Evolutionary conservation across 2,113 vertebrate species (phyloP).

Genomic region (Alexandromys fortis): DNA sequence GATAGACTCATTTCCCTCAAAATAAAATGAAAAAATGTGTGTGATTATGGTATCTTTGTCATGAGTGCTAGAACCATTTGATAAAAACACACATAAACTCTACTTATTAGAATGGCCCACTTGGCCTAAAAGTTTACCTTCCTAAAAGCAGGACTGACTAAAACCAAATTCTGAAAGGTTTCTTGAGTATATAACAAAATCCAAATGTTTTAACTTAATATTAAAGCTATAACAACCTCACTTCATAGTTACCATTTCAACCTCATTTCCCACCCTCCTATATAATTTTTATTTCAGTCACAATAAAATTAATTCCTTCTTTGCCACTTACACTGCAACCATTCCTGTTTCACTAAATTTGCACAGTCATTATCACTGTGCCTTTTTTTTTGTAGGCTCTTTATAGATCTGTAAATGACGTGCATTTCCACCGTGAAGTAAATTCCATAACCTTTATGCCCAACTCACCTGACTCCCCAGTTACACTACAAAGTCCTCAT

Average conservation of each 20-base stretch:
- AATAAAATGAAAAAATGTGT: neutral
- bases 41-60: neutral
- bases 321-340: neutral
- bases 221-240: neutral
- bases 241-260: neutral
- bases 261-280: no score
- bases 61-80: neutral
- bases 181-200: neutral
- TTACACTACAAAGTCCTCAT: neutral
- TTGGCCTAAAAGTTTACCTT: neutral
- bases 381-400: neutral
- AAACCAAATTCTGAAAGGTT: neutral
- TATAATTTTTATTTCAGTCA: neutral
- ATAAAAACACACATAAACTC: neutral
- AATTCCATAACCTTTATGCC: neutral
- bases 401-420: neutral
- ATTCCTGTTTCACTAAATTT: neutral
- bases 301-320: neutral
- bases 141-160: slow-evolving; percentile 21
- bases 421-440: neutral
- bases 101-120: neutral
- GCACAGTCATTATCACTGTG: neutral
- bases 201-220: neutral
- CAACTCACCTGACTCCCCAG: neutral
- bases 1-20: neutral